Base-by-base conservation (phyloP, 2,113 vertebrate genomes). In the Antechinus flavipes region DNA sequence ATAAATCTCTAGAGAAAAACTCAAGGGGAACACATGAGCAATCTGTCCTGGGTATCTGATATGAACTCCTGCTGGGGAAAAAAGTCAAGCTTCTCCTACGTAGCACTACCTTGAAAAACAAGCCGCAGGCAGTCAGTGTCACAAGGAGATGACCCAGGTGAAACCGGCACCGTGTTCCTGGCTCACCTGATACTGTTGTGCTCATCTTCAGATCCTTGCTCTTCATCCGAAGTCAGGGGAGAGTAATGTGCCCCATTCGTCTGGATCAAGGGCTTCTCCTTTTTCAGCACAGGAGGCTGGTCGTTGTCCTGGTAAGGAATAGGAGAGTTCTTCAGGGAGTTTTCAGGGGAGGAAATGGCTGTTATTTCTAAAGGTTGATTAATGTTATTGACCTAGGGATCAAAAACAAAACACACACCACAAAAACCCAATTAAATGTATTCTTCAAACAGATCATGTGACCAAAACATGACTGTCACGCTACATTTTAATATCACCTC, bases 281-380 rank as follows among this genome's bases (percentile, higher is more conserved):
- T 99, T 98, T 99, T 99, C 95, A 99, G 98, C 91, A 99, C 98
- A 0, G 99, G 99, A 0, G 99, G 99, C 98, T 99, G 99, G 98
- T 99, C 99, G 42, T 99, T 98, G 98, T 99, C 99, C 98, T 99
- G 99, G 97, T 98, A 99, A 4, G 99, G 98, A 47, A 99, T 98
- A 8, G 98, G 98, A 53, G 99, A 99, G 97, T 99, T 99, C 97
- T 99, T 99, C 92, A 99, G 99, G 22, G 99, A 99, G 97, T 99
- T 99, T 98, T 99, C 99, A 0, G 99, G 99, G 97, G 99, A 99
- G 6, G 99, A 99, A 98, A 99, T 99, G 98, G 99, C 99, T 0
- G 99, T 99, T 98, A 99, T 99, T 98, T 99, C 99, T 99, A 99
- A 98, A 92, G 99, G 99, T 98, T 99, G 99, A 98, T 99, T 99